These are phyloP conservation scores for Zingel zingel DNA, from an alignment of 2,113 vertebrate genomes.

Conservation along the genomic window DNA sequence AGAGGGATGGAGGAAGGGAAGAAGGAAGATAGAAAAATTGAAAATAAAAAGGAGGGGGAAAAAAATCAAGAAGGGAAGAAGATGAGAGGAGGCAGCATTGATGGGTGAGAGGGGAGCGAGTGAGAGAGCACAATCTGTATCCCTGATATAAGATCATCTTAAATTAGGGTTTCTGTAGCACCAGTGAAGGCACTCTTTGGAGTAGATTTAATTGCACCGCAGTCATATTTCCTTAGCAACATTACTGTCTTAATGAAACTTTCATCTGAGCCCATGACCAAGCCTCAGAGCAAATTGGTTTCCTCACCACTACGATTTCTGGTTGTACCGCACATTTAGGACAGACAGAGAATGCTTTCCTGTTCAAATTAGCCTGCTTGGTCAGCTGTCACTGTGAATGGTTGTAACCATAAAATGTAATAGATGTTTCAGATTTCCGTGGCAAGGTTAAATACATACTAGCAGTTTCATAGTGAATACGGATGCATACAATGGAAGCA, in stretches of 20 bases:
- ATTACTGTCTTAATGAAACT: conserved; percentile 60
- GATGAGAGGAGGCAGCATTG: conserved; percentile 29
- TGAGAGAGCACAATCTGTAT: conserved; percentile 30
- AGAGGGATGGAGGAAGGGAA: conserved; percentile 24
- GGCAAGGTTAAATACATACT: background rate
- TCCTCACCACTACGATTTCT: conserved; percentile 14
- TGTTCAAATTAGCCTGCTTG: conserved; percentile 56
- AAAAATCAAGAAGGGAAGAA: background rate
- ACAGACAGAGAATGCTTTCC: conserved; percentile 39
- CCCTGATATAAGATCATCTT: conserved; percentile 57
- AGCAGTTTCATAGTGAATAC: background rate
- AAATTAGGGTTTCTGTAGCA: conserved; percentile 54
- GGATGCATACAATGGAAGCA: background rate
- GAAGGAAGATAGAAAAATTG: conserved; percentile 7
- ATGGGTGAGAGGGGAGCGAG: conserved; percentile 12
- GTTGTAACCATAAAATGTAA: conserved; percentile 43
- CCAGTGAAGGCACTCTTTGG: conserved; percentile 18
- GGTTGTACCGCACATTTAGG: conserved; percentile 31
- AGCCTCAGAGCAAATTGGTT: conserved; percentile 54
- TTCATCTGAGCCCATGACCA: conserved; percentile 29
- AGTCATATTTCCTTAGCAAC: conserved; percentile 53
- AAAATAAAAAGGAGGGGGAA: background rate
- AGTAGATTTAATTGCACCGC: conserved; percentile 25
- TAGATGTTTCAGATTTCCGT: conserved; percentile 38
- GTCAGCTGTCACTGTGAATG: conserved; percentile 65